These are phyloP conservation scores for Xyliphius kryptos DNA, from an alignment of 2,113 vertebrate genomes.

Conservation along the genomic window DNA sequence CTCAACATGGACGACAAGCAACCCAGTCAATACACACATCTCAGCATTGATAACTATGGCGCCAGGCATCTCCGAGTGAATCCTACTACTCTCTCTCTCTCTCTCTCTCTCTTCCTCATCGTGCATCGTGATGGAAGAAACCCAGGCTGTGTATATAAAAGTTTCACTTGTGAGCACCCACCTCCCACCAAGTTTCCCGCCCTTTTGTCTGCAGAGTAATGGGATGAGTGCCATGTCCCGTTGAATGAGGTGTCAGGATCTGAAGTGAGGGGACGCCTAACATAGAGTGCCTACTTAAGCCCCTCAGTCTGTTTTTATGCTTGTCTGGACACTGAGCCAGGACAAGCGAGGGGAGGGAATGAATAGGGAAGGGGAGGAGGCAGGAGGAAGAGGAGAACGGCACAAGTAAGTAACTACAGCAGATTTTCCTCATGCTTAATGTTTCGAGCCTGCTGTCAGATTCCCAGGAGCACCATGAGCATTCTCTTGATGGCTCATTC, in stretches of 20 bases:
- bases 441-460: slow-evolving; percentile 12
- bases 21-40: too few species aligned
- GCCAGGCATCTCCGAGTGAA: slow-evolving; percentile 18
- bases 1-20: too few species aligned
- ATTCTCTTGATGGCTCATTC: too few species aligned
- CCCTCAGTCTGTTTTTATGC: slow-evolving; percentile 18
- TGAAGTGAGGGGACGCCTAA: slow-evolving; percentile 10
- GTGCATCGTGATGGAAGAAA: slow-evolving; percentile 26
- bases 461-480: not conserved
- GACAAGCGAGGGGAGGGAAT: slow-evolving; percentile 7
- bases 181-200: slow-evolving; percentile 31
- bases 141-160: slow-evolving; percentile 25
- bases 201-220: slow-evolving; percentile 29
- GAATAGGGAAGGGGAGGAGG: not conserved
- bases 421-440: slow-evolving; percentile 9
- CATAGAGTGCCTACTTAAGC: slow-evolving; percentile 11
- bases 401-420: slow-evolving; percentile 1
- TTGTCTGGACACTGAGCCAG: slow-evolving; percentile 19
- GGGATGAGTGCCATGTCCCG: slow-evolving; percentile 29
- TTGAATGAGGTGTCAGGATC: slow-evolving; percentile 17
- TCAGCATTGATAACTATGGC: too few species aligned
- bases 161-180: slow-evolving; percentile 12
- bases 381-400: not conserved
- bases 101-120: too few species aligned
- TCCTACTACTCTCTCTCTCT: slow-evolving; percentile 4